Evolutionary conservation across 2,113 vertebrate species (phyloP).

Genomic region (Cyanoliseus patagonus): DNA sequence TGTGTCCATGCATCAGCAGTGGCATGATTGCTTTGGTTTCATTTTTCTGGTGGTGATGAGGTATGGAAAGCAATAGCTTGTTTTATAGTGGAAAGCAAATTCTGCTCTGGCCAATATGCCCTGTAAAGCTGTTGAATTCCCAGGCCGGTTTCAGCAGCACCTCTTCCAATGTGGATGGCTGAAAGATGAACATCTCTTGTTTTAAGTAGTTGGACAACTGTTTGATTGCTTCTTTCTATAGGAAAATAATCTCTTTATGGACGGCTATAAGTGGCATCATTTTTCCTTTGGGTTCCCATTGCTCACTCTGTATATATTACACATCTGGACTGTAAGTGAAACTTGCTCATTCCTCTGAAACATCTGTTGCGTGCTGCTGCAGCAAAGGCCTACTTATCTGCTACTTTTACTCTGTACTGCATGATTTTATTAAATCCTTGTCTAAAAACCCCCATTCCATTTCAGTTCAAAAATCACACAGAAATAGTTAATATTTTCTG

Average conservation of each 20-base stretch:
- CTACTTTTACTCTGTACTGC: not conserved
- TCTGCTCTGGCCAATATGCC: not conserved
- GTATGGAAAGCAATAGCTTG: not conserved
- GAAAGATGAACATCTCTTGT: slow-evolving; percentile 38
- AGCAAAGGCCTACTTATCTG: not conserved
- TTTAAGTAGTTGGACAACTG: slow-evolving; percentile 59
- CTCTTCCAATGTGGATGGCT: not conserved
- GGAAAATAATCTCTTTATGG: slow-evolving; percentile 62
- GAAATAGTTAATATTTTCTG: not conserved
- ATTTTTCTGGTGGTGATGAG: not conserved
- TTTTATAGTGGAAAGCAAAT: not conserved
- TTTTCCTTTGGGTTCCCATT: slow-evolving; percentile 62
- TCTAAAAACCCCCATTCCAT: not conserved
- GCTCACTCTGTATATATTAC: slow-evolving; percentile 49
- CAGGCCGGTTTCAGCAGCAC: not conserved
- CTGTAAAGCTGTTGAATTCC: not conserved
- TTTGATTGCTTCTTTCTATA: slow-evolving; percentile 55
- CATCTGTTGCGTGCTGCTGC: slow-evolving; percentile 39
- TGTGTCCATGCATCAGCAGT: not conserved
- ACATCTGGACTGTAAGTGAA: slow-evolving; percentile 62
- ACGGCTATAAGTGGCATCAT: slow-evolving; percentile 53
- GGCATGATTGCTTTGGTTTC: not conserved
- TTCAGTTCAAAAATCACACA: not conserved
- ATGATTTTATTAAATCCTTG: not conserved
- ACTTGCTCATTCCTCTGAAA: slow-evolving; percentile 48